Evolutionary conservation across 2,113 vertebrate species (phyloP).

Genomic region (Pangasianodon gigas): DNA sequence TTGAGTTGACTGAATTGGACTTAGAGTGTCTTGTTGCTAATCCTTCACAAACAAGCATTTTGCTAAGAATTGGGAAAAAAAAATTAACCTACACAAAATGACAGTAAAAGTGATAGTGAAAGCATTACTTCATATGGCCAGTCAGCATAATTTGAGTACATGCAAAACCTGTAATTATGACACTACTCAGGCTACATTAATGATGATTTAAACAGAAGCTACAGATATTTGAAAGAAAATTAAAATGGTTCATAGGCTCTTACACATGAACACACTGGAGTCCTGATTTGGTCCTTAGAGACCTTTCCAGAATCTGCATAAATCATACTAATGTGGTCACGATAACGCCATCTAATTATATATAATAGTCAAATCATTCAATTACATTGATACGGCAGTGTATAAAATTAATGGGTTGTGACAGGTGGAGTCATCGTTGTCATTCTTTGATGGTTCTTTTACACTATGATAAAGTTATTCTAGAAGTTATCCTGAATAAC

Average conservation of each 20-base stretch:
- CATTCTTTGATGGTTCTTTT: background rate
- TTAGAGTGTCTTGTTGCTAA: constrained; percentile 24
- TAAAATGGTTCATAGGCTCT: background rate
- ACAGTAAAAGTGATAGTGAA: background rate
- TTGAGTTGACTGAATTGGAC: background rate
- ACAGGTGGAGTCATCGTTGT: background rate
- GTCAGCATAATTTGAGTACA: background rate
- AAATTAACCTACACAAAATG: background rate
- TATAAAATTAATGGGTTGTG: background rate
- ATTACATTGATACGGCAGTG: background rate
- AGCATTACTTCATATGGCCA: background rate
- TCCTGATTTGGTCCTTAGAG: too few relatives aligned
- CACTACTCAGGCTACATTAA: background rate
- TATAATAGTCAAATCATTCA: background rate
- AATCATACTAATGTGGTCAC: background rate
- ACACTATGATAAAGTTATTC: background rate
- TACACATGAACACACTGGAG: too few relatives aligned
- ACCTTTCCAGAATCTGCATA: background rate
- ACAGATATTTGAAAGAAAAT: background rate
- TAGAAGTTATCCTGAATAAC: background rate
- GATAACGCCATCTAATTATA: background rate
- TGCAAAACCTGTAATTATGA: background rate
- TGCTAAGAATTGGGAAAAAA: background rate
- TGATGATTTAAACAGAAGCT: background rate
- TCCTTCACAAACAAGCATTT: background rate